Conservation (phyloP, 1,140 invertebrate species). For the Saxidomus purpurata region DNA sequence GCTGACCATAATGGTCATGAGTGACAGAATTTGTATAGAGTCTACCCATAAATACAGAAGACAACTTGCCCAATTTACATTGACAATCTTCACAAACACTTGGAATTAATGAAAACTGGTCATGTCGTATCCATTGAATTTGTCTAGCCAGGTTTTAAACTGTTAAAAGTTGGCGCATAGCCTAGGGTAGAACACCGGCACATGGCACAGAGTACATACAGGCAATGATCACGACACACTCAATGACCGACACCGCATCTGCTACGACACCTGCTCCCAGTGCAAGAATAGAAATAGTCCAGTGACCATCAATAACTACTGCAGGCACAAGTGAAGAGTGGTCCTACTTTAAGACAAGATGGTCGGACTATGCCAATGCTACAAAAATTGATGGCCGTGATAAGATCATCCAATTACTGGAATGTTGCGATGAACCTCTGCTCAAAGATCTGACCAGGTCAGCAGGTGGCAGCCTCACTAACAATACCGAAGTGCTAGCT, state of each 20-base stretch:
- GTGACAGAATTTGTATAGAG: no score
- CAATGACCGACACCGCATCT: no score
- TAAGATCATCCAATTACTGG: conserved; percentile 50
- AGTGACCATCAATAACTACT: background rate
- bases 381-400: conserved; percentile 36
- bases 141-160: no score
- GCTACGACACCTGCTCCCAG: background rate
- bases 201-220: no score
- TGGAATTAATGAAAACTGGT: no score
- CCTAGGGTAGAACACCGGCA: no score
- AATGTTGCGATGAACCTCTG: conserved; percentile 66
- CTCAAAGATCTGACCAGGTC: conserved; percentile 41
- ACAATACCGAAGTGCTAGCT: conserved; percentile 16
- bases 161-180: no score
- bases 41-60: no score
- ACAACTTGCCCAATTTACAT: no score
- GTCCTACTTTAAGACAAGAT: background rate
- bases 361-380: conserved; percentile 46
- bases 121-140: no score
- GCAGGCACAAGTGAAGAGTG: conserved; percentile 24
- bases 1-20: no score
- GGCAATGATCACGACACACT: background rate
- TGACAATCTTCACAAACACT: no score
- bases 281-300: background rate
- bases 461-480: conserved; percentile 33